Percentiles rank a stretch among this genome's conserved stretches.
phyloP scores from a whole-genome alignment of 2,797 vertebrate genomes.

The Cynopterus sphinx region DNA sequence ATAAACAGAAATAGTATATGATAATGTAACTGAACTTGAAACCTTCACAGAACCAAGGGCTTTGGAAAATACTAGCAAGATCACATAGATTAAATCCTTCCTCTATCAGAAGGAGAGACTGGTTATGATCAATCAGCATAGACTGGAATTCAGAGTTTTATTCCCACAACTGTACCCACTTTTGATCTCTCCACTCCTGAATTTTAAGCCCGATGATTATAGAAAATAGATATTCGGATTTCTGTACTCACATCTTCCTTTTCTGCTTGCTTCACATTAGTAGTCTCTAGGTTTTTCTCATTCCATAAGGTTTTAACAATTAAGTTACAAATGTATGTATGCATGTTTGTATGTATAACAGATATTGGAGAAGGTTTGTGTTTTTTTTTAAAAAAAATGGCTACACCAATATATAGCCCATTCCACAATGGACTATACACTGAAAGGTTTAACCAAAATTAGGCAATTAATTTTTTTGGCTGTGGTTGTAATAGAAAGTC shows the following conservation, averaged over 20 bases:
- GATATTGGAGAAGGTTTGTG: neutral
- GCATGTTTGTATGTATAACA: neutral
- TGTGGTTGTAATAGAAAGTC: neutral
- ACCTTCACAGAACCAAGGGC: neutral
- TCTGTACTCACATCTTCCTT: neutral
- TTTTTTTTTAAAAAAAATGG: neutral
- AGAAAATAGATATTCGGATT: neutral
- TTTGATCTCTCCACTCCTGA: neutral
- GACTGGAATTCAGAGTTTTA: neutral
- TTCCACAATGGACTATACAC: accelerated
- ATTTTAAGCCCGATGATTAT: neutral
- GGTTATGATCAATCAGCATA: neutral
- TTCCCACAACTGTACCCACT: neutral
- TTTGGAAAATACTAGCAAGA: neutral
- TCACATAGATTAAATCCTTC: neutral
- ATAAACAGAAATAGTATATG: slow-evolving; percentile 13
- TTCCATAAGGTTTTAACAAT: neutral
- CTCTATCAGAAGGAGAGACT: neutral
- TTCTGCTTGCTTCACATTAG: neutral
- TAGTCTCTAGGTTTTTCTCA: neutral
- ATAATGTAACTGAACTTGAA: neutral
- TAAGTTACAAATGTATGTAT: neutral
- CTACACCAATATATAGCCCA: neutral
- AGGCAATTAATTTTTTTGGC: neutral
- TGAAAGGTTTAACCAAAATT: neutral